These are phyloP conservation scores for Leptatherina wallacei DNA, from an alignment of 2,797 vertebrate genomes.

Conservation along the genomic window DNA sequence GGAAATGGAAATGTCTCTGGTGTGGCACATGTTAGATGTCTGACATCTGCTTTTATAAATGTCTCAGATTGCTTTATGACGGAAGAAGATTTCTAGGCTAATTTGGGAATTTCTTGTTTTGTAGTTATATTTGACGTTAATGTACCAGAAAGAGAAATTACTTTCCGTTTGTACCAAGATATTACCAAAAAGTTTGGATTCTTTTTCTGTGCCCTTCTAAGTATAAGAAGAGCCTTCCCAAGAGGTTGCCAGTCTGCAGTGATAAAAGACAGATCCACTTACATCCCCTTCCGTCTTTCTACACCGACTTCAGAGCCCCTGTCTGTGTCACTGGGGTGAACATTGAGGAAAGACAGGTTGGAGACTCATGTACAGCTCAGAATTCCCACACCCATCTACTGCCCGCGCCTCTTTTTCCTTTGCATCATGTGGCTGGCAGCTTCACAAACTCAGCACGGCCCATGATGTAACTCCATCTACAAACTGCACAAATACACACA, in stretches of 20 bases:
- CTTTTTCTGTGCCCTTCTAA: conserved; percentile 35
- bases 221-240: conserved; percentile 45
- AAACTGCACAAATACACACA: conserved; percentile 69
- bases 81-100: conserved; percentile 31
- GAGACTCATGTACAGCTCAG: conserved; percentile 46
- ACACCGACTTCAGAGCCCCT: conserved; percentile 35
- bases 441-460: conserved; percentile 49
- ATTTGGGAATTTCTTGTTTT: conserved; percentile 9
- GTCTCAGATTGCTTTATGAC: conserved; percentile 29
- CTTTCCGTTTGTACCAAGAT: conserved; percentile 9
- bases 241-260: conserved; percentile 43
- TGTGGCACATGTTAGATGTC: conserved; percentile 68
- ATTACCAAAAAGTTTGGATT: conserved; percentile 9
- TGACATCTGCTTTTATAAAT: conserved; percentile 47
- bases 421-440: conserved; percentile 75
- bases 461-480: conserved; percentile 71
- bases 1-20: conserved; percentile 54
- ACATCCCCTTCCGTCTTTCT: conserved; percentile 65
- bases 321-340: conserved; percentile 56
- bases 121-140: background rate
- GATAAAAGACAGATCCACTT: conserved; percentile 72
- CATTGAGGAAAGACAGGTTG: conserved; percentile 74
- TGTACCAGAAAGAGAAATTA: background rate
- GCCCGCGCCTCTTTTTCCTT: conserved; percentile 68
- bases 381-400: conserved; percentile 74